phyloP scores from a whole-genome alignment of 2,888 invertebrate genomes.

The Cephus pygmeus region DNA sequence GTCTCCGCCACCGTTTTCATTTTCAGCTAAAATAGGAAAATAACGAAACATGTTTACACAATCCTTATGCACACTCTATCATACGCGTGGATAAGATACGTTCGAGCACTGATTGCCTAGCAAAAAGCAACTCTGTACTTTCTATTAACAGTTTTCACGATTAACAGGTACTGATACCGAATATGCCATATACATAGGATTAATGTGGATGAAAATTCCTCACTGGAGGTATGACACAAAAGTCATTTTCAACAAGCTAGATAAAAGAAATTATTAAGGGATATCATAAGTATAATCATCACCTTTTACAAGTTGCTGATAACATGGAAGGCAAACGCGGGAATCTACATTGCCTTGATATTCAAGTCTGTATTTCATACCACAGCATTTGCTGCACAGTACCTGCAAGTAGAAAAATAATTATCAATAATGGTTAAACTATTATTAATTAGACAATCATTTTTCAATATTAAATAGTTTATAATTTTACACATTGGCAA shows the following conservation, averaged over 20 bases:
- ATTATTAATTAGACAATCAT: background rate
- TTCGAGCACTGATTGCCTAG: background rate
- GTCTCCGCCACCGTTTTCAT: conserved; percentile 52
- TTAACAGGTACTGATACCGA: background rate
- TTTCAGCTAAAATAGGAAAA: conserved; percentile 45
- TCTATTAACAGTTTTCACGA: background rate
- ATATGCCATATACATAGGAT: no score
- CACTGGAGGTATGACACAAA: background rate
- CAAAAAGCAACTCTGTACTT: background rate
- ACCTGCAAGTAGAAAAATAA: conserved; percentile 68
- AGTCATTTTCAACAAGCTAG: background rate
- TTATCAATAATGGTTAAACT: background rate
- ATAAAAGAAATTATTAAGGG: background rate
- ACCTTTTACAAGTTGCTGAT: conserved; percentile 70
- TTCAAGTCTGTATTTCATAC: conserved; percentile 75
- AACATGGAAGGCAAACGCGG: conserved; percentile 81
- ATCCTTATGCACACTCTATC: background rate
- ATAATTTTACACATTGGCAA: background rate
- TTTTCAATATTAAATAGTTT: background rate
- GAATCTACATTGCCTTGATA: conserved; percentile 82
- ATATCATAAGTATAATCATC: conserved; percentile 21
- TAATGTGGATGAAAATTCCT: background rate
- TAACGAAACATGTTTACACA: background rate
- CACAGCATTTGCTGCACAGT: conserved; percentile 83
- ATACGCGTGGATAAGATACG: background rate